Evolutionary conservation across 2,888 invertebrate species (phyloP), one percentile per base, ranked within the genome.

Genomic region (Eurytoma adleriae): DNA sequence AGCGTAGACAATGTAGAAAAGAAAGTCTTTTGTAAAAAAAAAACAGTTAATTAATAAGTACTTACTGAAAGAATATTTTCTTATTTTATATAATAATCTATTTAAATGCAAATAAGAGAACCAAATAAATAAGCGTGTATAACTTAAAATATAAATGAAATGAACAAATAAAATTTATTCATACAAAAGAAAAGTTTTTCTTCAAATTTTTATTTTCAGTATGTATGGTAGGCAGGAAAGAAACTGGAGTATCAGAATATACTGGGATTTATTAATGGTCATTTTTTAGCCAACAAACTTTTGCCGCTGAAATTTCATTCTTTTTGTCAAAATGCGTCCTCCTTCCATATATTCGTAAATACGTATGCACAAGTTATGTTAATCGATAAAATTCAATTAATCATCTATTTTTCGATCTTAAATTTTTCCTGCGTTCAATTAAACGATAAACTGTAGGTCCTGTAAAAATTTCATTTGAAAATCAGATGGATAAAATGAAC

Each of bases 231-330:
- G 75, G 64, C 18, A 75, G 30, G 18, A 80, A 80, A 80, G 73
- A 76, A 81, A 81, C 54, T 81, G 67, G 62, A 76, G 85, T 87
- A 87, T 87, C 87, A 87, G 86, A 87, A 87, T 87, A 87, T 86
- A 86, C 84, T 83, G 84, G 86, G 83, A 82, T 87, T 87, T 87
- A 87, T 87, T 87, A 84, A 83, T 86, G 85, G 84, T 86, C 85
- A 84, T 83, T 85, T 80, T 84, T 85, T 71, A 62, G 13, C 64
- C 64, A 81, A 78, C 67, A 81, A 77, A 70, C 20, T 68, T 62
- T 68, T 52, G n/a, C 52, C 61, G 50, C 67, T 66, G 67, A 71
- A 66, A 75, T 67, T 66, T 50, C 48, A 20, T 77, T 73, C 50
- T 13, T 71, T 66, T 48, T 68, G 4, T 72, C 13, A 67, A 70